These are phyloP conservation scores for Scalopus aquaticus DNA, from an alignment of 2,113 vertebrate species.

Conservation along the genomic window DNA sequence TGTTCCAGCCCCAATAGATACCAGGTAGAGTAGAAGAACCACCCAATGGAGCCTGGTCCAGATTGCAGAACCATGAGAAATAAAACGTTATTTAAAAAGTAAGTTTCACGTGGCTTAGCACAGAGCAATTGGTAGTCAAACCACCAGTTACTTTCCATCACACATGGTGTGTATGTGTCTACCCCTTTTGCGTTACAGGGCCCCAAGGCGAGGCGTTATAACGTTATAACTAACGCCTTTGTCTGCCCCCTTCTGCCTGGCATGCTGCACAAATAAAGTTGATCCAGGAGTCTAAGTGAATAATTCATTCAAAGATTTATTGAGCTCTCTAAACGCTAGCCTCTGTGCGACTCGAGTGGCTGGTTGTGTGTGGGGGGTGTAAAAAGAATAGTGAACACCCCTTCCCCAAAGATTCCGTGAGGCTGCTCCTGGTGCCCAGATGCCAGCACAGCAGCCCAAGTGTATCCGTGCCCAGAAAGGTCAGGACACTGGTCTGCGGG, in stretches of 20 bases:
- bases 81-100: not conserved
- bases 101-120: not conserved
- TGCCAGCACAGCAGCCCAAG: not conserved
- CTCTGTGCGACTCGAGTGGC: not conserved
- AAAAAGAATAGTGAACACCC: not conserved
- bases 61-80: not conserved
- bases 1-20: not conserved
- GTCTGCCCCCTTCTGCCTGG: not conserved
- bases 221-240: not conserved
- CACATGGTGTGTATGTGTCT: not conserved
- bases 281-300: not conserved
- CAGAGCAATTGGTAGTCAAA: not conserved
- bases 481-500: not conserved
- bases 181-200: too few relatives aligned
- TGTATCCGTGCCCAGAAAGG: not conserved
- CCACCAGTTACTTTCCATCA: not conserved
- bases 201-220: not conserved
- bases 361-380: not conserved
- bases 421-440: not conserved
- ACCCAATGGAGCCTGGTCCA: not conserved
- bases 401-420: not conserved
- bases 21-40: not conserved
- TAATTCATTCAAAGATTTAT: not conserved
- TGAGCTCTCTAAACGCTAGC: not conserved
- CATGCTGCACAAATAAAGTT: not conserved